Evolutionary conservation across 2,888 invertebrate species (phyloP).

Genomic region (Apodemia hepburni): DNA sequence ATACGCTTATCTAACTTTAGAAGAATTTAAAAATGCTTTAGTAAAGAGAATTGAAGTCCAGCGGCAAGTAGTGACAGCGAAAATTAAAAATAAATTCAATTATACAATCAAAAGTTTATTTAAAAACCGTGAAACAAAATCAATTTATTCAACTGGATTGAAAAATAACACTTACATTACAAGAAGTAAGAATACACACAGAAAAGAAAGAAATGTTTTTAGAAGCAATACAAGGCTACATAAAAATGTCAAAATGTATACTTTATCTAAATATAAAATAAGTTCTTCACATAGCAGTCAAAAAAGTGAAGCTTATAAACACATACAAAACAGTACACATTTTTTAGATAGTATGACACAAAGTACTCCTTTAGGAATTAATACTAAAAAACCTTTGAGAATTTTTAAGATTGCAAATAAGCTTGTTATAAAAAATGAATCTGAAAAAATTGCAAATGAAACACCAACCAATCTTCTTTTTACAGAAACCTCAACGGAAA

Average conservation of each 20-base stretch:
- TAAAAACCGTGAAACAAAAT: background rate
- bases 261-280: background rate
- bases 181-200: background rate
- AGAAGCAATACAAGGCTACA: background rate
- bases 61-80: conserved; percentile 32
- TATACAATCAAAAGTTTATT: background rate
- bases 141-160: background rate
- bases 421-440: background rate
- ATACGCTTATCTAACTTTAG: conserved; percentile 47
- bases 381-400: background rate
- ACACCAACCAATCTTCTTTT: background rate
- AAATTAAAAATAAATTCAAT: conserved; percentile 3
- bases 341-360: background rate
- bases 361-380: background rate
- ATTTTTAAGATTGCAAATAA: background rate
- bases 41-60: conserved; percentile 36
- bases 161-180: background rate
- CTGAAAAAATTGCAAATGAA: background rate
- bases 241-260: background rate
- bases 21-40: conserved; percentile 52
- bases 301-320: background rate
- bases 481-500: background rate
- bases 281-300: background rate
- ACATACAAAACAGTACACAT: background rate
- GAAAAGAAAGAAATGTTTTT: background rate